Base-by-base conservation (phyloP, 2,888 invertebrate genomes). In the Enchytraeus crypticus region DNA sequence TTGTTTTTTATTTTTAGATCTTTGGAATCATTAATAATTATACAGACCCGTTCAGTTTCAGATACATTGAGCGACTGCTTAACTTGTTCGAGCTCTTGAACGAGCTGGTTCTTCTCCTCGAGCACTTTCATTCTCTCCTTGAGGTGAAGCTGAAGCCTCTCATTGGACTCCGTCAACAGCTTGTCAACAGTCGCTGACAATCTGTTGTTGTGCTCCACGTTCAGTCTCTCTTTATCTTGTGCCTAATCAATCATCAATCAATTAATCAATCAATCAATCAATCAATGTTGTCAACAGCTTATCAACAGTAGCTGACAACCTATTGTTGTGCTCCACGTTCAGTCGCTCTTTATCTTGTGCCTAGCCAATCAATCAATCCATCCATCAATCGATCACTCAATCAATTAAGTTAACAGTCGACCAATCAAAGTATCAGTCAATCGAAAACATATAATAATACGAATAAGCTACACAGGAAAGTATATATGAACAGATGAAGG, bases 191-290 rank as follows among this genome's bases (percentile, higher is more conserved):
- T 98, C 46, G 92, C 88, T 11, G 96, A 95, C 34, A 98, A 84
- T 32, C 96, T 83, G 34, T 92, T 88, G 82, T 97, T 98, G 82
- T 99, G 98, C 73, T 99, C 98, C 81, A 98, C 98, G 80, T 98
- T 98, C 92, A 99, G 96, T 77, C 95, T 89, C 75, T 99, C 87
- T n/a, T n/a, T n/a, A 93, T 90, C 84, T 99, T 98, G 71, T n/a
- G n/a, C n/a, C n/a, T n/a, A n/a, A n/a, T n/a, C n/a, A n/a, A n/a
- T n/a, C n/a, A n/a, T n/a, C n/a, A n/a, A n/a, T n/a, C n/a, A n/a
- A n/a, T n/a, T n/a, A n/a, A n/a, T n/a, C n/a, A n/a, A n/a, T n/a
- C n/a, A 99, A 83, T 70, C 98, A 85, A 79, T 98, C 98, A 78
- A 98, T 98, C 0, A 95, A 96, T 82, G 98, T 98, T 43, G 85